A percentile compares a stretch with the other conserved stretches of the same genome.
These are phyloP conservation scores for Mythimna impura DNA, from an alignment of 2,888 invertebrate species.

Conservation along the genomic window DNA sequence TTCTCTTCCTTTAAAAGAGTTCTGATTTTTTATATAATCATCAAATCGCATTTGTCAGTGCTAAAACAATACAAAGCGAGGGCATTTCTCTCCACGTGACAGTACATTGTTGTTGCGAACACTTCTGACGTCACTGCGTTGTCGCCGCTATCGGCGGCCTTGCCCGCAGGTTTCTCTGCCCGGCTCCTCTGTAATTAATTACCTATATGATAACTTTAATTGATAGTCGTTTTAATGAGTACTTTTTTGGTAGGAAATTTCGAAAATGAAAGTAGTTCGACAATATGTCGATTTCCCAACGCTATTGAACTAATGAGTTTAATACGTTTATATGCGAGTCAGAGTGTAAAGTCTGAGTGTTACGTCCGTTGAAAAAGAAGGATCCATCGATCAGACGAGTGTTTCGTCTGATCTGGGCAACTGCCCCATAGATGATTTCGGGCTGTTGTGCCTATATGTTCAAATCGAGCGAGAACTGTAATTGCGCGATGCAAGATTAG, in stretches of 20 bases:
- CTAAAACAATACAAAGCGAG: slow-evolving; percentile 16
- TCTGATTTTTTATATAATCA: slow-evolving; percentile 4
- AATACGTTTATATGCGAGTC: too few species aligned
- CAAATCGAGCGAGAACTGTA: too few species aligned
- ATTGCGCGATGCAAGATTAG: too few species aligned
- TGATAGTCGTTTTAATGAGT: slow-evolving; percentile 7
- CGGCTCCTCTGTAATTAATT: slow-evolving; percentile 34
- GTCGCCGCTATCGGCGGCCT: slow-evolving; percentile 31
- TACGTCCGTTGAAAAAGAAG: too few species aligned
- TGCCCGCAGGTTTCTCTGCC: slow-evolving; percentile 46
- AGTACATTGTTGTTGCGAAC: neutral
- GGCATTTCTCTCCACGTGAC: neutral
- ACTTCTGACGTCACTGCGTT: slow-evolving; percentile 4
- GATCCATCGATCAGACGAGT: too few species aligned
- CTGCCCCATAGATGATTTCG: too few species aligned
- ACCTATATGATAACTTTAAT: slow-evolving; percentile 1
- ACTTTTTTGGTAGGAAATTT: neutral
- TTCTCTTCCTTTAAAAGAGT: neutral
- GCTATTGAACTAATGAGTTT: neutral
- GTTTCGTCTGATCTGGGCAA: too few species aligned
- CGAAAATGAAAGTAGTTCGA: slow-evolving; percentile 25
- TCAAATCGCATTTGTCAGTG: neutral
- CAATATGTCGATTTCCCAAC: neutral
- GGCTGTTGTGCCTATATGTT: too few species aligned
- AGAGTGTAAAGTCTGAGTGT: too few species aligned